Base-by-base conservation (phyloP, 1,140 invertebrate genomes). In the Scaptomyza montana region DNA sequence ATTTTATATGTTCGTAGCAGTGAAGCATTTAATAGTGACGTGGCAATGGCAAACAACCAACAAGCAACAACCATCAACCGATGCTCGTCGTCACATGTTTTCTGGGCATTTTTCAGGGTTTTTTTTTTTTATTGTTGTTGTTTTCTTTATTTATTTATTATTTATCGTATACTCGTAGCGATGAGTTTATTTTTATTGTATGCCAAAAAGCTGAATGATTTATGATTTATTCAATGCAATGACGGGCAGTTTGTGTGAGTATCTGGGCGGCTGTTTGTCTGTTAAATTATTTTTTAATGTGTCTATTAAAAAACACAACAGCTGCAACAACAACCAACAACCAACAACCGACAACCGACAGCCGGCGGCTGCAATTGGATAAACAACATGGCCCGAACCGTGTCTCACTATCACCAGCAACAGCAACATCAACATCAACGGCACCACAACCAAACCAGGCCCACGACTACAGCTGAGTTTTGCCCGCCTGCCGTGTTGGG, bases 251-350 rank as follows among this genome's bases (percentile, higher is more conserved):
- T 74, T 63, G 59, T 69, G 54, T 69, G 71, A 69, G 51, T 63
- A 62, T 60, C 68, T 54, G 49, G 60, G 50, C 64, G 56, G 30
- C 55, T 49, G 71, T 72, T 73, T 80, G 74, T 72, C 67, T 76
- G 82, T 87, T 86, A 87, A 86, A 86, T 86, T 86, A 86, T 86
- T 86, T 86, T 86, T 86, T 86, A 86, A 86, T 86, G 84, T 80
- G 78, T 86, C 82, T 86, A 86, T 86, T 86, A 86, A 86, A 86
- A 86, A 82, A 87, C 67, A 82, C 81, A 85, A 87, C 82, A 81
- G 74, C 81, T 85, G 80, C 80, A 86, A 70, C 71, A 70, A 19
- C 65, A 59, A 64, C 59, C 33, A 16, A 16, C 16, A 1, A 16
- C 16, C 16, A 1, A 16, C 16, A 16, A 16, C 16, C 16, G 51